Evolutionary conservation across 1,140 invertebrate genomes (phyloP).

Genomic region (Druon quercuslanigerum): DNA sequence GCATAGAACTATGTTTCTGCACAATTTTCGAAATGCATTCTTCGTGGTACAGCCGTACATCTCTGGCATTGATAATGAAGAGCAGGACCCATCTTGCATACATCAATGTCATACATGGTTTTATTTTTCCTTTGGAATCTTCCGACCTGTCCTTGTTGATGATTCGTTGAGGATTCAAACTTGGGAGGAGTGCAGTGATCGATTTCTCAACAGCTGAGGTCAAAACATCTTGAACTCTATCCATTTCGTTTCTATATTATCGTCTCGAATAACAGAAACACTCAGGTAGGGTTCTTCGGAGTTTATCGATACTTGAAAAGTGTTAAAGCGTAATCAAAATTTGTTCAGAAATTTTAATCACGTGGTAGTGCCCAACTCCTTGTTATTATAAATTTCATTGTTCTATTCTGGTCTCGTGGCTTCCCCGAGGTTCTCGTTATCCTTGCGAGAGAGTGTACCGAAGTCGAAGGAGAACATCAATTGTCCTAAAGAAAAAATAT

Average conservation of each 20-base stretch:
- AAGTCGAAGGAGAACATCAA: slow-evolving; percentile 18
- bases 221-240: not conserved
- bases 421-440: slow-evolving; percentile 15
- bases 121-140: slow-evolving; percentile 1
- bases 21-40: too few relatives aligned
- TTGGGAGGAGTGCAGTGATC: not conserved
- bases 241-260: slow-evolving; percentile 42
- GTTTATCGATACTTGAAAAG: not conserved
- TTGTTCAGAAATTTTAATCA: not conserved
- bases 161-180: slow-evolving; percentile 1
- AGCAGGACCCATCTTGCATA: slow-evolving; percentile 54
- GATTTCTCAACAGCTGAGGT: slow-evolving; percentile 5
- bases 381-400: slow-evolving; percentile 38
- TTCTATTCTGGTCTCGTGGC: slow-evolving; percentile 38
- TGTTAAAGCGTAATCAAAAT: not conserved
- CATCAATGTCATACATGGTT: not conserved
- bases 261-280: slow-evolving; percentile 20
- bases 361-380: not conserved
- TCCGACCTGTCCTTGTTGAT: not conserved
- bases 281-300: too few relatives aligned
- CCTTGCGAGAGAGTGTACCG: not conserved
- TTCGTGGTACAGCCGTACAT: slow-evolving; percentile 2
- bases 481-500: not conserved
- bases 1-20: too few relatives aligned
- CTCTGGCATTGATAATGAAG: slow-evolving; percentile 54